Percentiles rank a stretch among this genome's conserved stretches.
These are phyloP conservation scores for Anticlea derivata DNA, from an alignment of 2,888 invertebrate genomes.

Conservation along the genomic window DNA sequence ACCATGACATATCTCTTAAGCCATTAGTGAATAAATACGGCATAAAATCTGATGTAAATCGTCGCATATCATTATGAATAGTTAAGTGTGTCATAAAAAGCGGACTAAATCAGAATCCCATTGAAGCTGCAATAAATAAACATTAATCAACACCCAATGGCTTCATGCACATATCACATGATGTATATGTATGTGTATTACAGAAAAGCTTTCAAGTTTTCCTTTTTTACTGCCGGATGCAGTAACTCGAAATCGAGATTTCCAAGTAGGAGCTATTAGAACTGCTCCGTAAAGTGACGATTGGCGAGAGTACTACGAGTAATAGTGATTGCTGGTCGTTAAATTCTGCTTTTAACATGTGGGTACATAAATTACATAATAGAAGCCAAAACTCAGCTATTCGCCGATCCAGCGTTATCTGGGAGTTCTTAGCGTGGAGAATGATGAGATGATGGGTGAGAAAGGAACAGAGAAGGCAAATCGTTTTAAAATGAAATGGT, in stretches of 20 bases:
- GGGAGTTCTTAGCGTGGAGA: constrained; percentile 8
- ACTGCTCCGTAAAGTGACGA: constrained; percentile 40
- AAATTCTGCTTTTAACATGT: constrained; percentile 48
- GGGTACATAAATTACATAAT: constrained; percentile 19
- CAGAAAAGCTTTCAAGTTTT: constrained; percentile 51
- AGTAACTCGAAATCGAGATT: constrained; percentile 45
- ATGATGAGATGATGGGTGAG: too few species aligned
- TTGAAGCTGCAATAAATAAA: constrained; percentile 22
- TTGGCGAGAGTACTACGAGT: constrained; percentile 39
- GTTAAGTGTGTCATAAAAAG: constrained; percentile 39
- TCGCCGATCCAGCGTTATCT: constrained; percentile 29
- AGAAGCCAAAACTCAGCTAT: constrained; percentile 14
- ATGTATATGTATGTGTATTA: constrained; percentile 36
- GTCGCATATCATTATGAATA: constrained; percentile 15
- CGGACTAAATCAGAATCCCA: constrained; percentile 43
- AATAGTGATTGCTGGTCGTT: constrained; percentile 51
- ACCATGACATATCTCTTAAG: constrained; percentile 13
- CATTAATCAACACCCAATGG: constrained; percentile 26
- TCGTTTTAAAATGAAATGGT: constrained; percentile 1
- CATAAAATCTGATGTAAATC: constrained; percentile 20
- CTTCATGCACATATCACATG: constrained; percentile 26
- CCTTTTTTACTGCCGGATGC: constrained; percentile 57
- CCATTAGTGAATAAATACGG: constrained; percentile 23
- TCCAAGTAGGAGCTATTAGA: constrained; percentile 44
- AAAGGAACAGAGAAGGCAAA: neutral